Base-by-base conservation (phyloP, 1,140 invertebrate species). In the Tyrophagus putrescentiae region DNA sequence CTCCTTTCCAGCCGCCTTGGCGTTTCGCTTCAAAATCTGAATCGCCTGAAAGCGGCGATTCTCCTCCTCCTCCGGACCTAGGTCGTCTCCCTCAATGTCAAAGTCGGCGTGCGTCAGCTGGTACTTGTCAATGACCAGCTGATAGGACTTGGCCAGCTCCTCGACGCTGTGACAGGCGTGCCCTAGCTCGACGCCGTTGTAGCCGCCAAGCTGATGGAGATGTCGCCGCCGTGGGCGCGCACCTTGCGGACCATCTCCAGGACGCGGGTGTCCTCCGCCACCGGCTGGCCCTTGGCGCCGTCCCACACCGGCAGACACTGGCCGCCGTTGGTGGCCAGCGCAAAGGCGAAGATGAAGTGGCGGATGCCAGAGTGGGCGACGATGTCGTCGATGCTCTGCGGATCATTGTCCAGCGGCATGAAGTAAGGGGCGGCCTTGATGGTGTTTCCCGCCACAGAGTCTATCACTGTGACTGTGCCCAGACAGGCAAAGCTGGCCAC, bases 91-190 rank as follows among this genome's bases (percentile, higher is more conserved):
- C 36, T 59, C 57, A 23, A 59, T 31, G 50, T 59, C 57, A 5
- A 59, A 59, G 33, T 59, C 57, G 32, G 50, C 23, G 36, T 59
- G 36, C 9, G 57, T 59, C 4, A 59, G 39, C 21, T 45, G 2
- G 27, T 59, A 59, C 25, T 59, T 59, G 27, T 59, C 57, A n/a
- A 59, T 59, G 18, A 59, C 57, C 25, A 44, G 18, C 36, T 59
- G 57, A 44, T 44, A 44, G 7, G 57, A 41, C 11, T 13, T 21
- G 7, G 39, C 57, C n/a, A 59, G 36, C 50, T 18, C n/a, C 29
- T 45, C 39, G 5, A 32, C 3, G 1, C 25, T n/a, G 9, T 21
- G 4, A 23, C 57, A 59, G 18, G 41, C 57, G 33, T 59, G 57
- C 16, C 57, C 57, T 31, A 59, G 36, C 18, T 59, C 57, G 1